Percentiles rank a stretch among this genome's conserved stretches.
Evolutionary conservation across 2,888 invertebrate genomes (phyloP).

Genomic region (Onthophagus sagittarius): DNA sequence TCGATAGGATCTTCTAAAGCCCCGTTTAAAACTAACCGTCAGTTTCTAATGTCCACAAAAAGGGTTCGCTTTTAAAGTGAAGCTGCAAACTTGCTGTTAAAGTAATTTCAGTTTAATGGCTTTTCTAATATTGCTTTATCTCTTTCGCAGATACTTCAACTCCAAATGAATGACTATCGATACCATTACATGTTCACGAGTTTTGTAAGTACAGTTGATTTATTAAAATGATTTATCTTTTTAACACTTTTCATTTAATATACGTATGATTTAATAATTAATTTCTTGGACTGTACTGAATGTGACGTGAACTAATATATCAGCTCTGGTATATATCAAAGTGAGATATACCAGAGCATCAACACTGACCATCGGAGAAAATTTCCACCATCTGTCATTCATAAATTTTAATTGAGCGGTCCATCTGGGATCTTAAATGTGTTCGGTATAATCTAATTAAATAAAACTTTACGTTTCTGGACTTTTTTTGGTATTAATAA

Average conservation of each 20-base stretch:
- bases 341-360: not conserved
- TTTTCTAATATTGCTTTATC: not conserved
- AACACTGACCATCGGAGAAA: not conserved
- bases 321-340: not conserved
- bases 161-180: conserved; percentile 93
- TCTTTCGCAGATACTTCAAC: conserved; percentile 77
- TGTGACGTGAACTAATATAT: not conserved
- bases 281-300: not conserved
- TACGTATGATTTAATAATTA: not conserved
- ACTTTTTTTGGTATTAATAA: too few species aligned
- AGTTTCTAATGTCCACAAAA: conserved; percentile 5
- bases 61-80: not conserved
- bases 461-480: not conserved
- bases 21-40: not conserved
- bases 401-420: not conserved
- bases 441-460: not conserved
- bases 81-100: not conserved
- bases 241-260: too few species aligned
- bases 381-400: not conserved
- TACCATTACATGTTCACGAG: conserved; percentile 96
- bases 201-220: conserved; percentile 67
- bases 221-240: not conserved
- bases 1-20: not conserved
- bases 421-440: not conserved
- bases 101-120: conserved; percentile 1